Base-by-base conservation (phyloP, 2,797 vertebrate species). In the Ispidina picta region DNA sequence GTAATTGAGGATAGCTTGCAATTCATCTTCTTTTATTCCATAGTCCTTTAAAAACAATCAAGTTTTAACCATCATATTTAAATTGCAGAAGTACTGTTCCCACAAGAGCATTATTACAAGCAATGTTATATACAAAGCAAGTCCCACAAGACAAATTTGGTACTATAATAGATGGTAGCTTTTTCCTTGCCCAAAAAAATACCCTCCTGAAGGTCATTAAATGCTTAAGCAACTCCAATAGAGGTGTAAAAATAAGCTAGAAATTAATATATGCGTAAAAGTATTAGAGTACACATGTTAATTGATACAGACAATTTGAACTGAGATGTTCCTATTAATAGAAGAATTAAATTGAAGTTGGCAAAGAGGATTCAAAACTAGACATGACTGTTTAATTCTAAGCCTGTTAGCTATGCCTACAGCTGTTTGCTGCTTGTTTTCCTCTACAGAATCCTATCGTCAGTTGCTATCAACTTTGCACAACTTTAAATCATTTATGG, bases 1-100 rank as follows among this genome's bases (percentile, higher is more conserved):
- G 89, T 99, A 99, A 97, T 98, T 99, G 87, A 99, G 98, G 97
- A 99, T 99, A 90, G 99, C 99, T 97, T 99, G 99, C 23, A 99
- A 97, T 95, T 99, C 99, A 51, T 99, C 99, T 97, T 99, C 99
- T 93, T 99, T 99, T 76, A 99, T 98, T 20, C 99, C 99, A 44
- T 98, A 98, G 97, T 99, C 99, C 99, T 98, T 95, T 59, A 94
- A 97, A 94, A 97, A 95, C 73, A 62, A 49, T 20, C 35, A 59
- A 77, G 49, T n/a, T 90, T 87, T 71, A 75, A 86, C 8, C 8
- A 22, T 60, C 22, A 88, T 58, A 29, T 82, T 64, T 46, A 60
- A 83, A 75, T 58, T 15, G 88, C 10, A 86, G 52, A 83, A 92
- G 86, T 59, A 17, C 19, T 39, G 43, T 41, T 86, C 64, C 46